A percentile compares a stretch with the other conserved stretches of the same genome.
These are phyloP conservation scores for Papilio xuthus DNA, from an alignment of 1,140 invertebrate genomes.

Conservation along the genomic window DNA sequence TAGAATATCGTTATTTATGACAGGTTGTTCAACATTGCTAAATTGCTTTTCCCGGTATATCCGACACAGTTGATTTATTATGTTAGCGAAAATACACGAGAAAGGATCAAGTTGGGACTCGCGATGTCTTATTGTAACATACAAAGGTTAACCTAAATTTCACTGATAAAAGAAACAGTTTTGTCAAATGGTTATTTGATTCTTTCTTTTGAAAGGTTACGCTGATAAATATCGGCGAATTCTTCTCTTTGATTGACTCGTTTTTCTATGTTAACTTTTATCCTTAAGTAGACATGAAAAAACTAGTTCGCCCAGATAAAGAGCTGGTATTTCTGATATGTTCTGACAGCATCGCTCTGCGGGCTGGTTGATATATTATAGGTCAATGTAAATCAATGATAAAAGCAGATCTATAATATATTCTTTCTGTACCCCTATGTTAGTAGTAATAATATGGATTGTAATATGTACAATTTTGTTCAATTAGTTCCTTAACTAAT, in stretches of 20 bases:
- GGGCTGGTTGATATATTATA: slow-evolving; percentile 29
- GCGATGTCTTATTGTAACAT: slow-evolving; percentile 1
- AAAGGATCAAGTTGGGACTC: background rate
- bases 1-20: slow-evolving; percentile 9
- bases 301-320: slow-evolving; percentile 11
- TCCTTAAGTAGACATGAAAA: background rate
- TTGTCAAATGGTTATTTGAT: too few relatives aligned
- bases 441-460: background rate
- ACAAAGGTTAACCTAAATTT: slow-evolving; percentile 14
- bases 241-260: background rate
- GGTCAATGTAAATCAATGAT: slow-evolving; percentile 11
- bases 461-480: background rate
- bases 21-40: slow-evolving; percentile 4
- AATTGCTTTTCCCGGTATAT: slow-evolving; percentile 13
- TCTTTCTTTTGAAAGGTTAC: too few relatives aligned
- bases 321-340: slow-evolving; percentile 1
- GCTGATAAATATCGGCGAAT: background rate
- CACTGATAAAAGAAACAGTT: background rate
- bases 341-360: background rate
- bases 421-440: slow-evolving; percentile 24
- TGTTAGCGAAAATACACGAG: background rate
- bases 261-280: background rate
- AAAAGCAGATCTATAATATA: slow-evolving; percentile 28
- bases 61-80: slow-evolving; percentile 3
- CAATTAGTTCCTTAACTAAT: too few relatives aligned